phyloP scores from a whole-genome alignment of 1,140 invertebrate genomes.

The Chlorops oryzae region DNA sequence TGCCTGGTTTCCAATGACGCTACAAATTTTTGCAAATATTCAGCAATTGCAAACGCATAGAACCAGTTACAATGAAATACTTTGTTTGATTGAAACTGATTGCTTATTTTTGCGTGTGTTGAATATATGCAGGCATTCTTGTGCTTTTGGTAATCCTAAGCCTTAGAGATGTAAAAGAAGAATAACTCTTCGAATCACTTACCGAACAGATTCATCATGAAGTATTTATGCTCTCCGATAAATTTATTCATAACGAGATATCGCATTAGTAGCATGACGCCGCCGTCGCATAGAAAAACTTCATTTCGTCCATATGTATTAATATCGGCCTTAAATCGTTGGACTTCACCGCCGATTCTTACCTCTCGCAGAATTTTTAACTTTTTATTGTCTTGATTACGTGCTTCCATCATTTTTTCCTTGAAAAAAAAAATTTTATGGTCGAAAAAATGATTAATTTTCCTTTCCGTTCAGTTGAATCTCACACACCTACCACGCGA shows the following conservation, averaged over 20 bases:
- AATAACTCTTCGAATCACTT: background rate
- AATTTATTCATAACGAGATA: constrained; percentile 36
- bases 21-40: too few relatives aligned
- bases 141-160: too few relatives aligned
- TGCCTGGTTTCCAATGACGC: too few relatives aligned
- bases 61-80: too few relatives aligned
- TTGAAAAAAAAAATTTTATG: background rate
- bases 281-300: constrained; percentile 34
- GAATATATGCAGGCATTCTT: too few relatives aligned
- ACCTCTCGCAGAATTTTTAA: constrained; percentile 34
- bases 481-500: constrained; percentile 11
- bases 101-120: too few relatives aligned
- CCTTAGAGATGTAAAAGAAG: too few relatives aligned
- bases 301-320: constrained; percentile 39
- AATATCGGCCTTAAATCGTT: constrained; percentile 34
- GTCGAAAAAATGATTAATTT: too few relatives aligned
- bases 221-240: constrained; percentile 32
- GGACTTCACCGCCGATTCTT: constrained; percentile 32
- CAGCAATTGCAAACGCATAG: too few relatives aligned
- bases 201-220: constrained; percentile 38
- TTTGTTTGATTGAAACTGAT: too few relatives aligned
- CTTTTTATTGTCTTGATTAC: constrained; percentile 31
- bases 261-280: constrained; percentile 36
- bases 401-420: constrained; percentile 31
- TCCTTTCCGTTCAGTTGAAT: too few relatives aligned